Conservation (phyloP, 1,140 invertebrate genomes). For the Ylistrum balloti region DNA sequence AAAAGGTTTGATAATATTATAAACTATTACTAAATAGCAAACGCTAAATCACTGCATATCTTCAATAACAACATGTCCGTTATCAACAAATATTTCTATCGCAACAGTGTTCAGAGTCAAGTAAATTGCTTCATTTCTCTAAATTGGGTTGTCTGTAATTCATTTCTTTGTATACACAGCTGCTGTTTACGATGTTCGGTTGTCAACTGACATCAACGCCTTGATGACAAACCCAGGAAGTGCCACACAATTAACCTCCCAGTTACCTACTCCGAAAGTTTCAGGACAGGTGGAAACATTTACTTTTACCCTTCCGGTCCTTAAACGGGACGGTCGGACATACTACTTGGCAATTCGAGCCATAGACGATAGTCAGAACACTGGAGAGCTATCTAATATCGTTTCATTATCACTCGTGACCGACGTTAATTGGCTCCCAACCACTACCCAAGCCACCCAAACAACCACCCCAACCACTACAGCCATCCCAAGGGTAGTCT, state of each 20-base stretch:
- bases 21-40: too few relatives aligned
- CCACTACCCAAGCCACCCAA: neutral
- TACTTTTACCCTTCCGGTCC: neutral
- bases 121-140: too few relatives aligned
- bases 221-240: neutral
- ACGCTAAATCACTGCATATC: too few relatives aligned
- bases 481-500: neutral
- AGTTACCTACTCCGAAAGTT: constrained; percentile 9
- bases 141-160: too few relatives aligned
- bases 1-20: too few relatives aligned
- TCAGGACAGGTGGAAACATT: neutral
- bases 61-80: too few relatives aligned
- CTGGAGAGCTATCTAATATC: constrained; percentile 13
- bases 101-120: too few relatives aligned
- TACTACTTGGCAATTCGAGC: neutral
- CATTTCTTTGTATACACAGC: neutral
- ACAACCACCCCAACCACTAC: neutral
- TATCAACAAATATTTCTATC: too few relatives aligned
- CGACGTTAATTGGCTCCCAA: constrained; percentile 14
- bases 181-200: neutral
- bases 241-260: neutral
- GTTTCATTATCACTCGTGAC: neutral
- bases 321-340: neutral
- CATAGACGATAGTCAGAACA: constrained; percentile 13
- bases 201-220: neutral